Conservation (phyloP, 1,140 invertebrate genomes). For the Microvelia longipes region DNA sequence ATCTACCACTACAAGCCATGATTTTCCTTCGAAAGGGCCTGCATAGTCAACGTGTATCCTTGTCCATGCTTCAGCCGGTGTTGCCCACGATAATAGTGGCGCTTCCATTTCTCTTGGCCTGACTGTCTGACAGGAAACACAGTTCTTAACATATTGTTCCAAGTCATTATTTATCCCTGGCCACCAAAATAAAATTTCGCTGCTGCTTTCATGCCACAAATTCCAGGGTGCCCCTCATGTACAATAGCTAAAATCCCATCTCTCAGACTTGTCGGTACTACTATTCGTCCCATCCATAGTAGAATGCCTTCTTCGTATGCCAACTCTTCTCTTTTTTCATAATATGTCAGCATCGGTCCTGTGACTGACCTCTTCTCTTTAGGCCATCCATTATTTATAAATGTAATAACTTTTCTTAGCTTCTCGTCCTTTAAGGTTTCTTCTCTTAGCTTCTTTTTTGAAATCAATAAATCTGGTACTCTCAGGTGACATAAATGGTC, state of each 20-base stretch:
- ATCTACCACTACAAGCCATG: no score
- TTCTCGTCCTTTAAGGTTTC: not conserved
- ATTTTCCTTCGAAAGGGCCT: no score
- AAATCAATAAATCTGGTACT: not conserved
- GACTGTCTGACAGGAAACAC: no score
- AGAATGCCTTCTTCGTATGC: not conserved
- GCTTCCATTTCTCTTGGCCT: no score
- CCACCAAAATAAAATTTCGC: not conserved
- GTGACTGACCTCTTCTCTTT: not conserved
- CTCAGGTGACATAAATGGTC: not conserved
- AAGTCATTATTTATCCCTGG: no score
- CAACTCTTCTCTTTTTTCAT: not conserved
- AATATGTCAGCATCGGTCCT: not conserved
- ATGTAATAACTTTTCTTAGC: not conserved
- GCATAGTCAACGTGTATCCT: no score
- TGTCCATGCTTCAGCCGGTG: no score
- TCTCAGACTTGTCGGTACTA: not conserved
- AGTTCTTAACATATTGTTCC: no score
- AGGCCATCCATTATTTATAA: not conserved
- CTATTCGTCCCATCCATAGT: not conserved
- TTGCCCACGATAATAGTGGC: no score
- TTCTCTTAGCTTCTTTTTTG: not conserved
- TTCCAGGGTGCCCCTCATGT: not conserved
- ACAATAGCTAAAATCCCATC: not conserved
- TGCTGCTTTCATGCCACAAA: not conserved